Evolutionary conservation across 2,113 vertebrate genomes (phyloP).

Genomic region (Chionodraco myersi): DNA sequence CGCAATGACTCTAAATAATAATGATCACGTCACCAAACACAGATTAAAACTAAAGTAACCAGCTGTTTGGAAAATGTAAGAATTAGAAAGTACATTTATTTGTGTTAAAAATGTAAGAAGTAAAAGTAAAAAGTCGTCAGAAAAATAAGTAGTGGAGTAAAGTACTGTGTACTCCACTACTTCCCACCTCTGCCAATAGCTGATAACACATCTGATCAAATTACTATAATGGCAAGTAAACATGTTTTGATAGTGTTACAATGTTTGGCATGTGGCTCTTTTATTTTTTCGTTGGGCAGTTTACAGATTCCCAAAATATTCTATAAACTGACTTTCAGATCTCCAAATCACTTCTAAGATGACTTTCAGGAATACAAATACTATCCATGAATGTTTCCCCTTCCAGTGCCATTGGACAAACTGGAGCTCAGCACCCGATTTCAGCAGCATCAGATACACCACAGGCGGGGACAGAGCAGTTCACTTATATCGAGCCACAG

Average conservation of each 20-base stretch:
- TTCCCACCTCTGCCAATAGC: background rate
- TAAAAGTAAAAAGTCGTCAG: no score
- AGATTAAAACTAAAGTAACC: no score
- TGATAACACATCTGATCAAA: no score
- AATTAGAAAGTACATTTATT: no score
- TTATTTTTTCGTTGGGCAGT: no score
- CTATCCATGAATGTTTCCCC: conserved; percentile 9
- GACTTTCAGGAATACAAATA: conserved; percentile 37
- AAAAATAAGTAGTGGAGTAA: no score
- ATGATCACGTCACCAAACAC: no score
- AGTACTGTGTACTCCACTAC: no score
- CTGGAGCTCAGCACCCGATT: background rate
- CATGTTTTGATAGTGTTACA: background rate
- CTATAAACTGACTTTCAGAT: background rate
- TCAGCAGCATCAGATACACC: conserved; percentile 25
- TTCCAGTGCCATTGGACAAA: conserved; percentile 22
- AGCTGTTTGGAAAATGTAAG: no score
- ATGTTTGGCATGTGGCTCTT: no score
- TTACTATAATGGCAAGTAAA: background rate
- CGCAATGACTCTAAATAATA: no score
- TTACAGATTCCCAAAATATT: background rate
- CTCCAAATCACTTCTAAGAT: background rate
- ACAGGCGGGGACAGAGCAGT: conserved; percentile 34
- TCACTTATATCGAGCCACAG: conserved; percentile 45
- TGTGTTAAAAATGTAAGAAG: no score